Evolutionary conservation across 2,888 invertebrate species (phyloP), one percentile per base, ranked within the genome.

Genomic region (Ligdia adustata): DNA sequence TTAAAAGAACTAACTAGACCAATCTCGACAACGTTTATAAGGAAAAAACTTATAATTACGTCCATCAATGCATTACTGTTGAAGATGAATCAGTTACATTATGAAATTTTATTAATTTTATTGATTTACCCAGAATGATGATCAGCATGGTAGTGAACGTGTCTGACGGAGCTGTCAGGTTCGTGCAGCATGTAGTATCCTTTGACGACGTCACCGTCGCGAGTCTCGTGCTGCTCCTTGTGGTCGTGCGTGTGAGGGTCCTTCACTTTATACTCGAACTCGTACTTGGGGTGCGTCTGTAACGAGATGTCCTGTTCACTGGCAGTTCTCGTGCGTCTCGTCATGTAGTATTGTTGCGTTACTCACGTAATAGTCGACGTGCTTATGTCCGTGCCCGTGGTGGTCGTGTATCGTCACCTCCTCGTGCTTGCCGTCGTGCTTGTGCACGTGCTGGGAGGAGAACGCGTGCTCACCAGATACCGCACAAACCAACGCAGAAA

Each of bases 231-330:
- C 64, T 79, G 79, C 45, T 64, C 62, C 62, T 81, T 79, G 59
- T 69, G 64, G 62, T 86, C 85, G 24, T 80, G 79, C 39, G 85
- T 86, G 61, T 82, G 79, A 18, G 72, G 72, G 55, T 85, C 84
- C 55, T 73, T 62, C n/a, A 85, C 84, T 44, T 79, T 79, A 60
- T 85, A 84, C 58, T 72, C 79, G 57, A 79, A 81, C 39, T 62
- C 59, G 41, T 57, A 62, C 33, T 62, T 62, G 4, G 61, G 59
- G 28, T 52, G 57, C 2, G 60, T 56, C 62, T 62, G 51, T 6
- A 37, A 44, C 9, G 9, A 42, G 6, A 9, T 7, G 6, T 2
- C 14, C 1, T 20, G 2, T 11, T 15, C 2, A 24, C 5, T 14
- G 4, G 2, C 20, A 20, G 4, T 14, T 18, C 12, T 7, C 9